These are phyloP conservation scores for Pantala flavescens DNA, from an alignment of 1,140 invertebrate genomes.

Conservation along the genomic window DNA sequence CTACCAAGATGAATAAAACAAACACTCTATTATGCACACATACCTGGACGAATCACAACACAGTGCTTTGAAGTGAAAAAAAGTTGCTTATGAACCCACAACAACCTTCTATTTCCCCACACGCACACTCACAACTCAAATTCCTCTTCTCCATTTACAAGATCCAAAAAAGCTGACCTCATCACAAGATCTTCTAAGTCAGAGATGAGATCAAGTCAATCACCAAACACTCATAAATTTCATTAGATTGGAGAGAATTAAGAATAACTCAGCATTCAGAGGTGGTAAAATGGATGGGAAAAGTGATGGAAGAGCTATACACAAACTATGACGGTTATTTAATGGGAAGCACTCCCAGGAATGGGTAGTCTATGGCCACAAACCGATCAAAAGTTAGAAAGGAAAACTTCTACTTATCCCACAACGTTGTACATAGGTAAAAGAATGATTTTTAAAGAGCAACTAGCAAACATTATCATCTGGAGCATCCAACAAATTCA, in stretches of 20 bases:
- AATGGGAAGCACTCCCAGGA: background rate
- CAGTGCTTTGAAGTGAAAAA: constrained; percentile 9
- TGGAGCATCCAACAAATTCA: too few relatives aligned
- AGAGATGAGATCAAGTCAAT: background rate
- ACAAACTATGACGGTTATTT: background rate
- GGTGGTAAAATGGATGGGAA: background rate
- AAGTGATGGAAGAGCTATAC: background rate
- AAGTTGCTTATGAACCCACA: background rate
- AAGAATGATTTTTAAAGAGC: background rate
- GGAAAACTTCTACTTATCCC: background rate
- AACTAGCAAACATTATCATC: background rate
- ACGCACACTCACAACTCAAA: background rate
- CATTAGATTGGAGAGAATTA: background rate
- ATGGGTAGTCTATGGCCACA: background rate
- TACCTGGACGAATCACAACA: constrained; percentile 8
- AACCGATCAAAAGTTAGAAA: background rate
- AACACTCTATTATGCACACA: background rate
- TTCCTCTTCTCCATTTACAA: background rate
- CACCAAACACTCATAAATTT: background rate
- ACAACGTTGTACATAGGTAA: background rate
- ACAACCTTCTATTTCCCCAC: background rate
- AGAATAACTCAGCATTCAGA: background rate
- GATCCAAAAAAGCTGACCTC: background rate
- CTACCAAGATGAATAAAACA: background rate
- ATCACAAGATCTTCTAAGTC: background rate